A percentile compares a stretch with the other conserved stretches of the same genome.
Evolutionary conservation across 2,888 invertebrate species (phyloP).

Genomic region (Platypus cylindrus): DNA sequence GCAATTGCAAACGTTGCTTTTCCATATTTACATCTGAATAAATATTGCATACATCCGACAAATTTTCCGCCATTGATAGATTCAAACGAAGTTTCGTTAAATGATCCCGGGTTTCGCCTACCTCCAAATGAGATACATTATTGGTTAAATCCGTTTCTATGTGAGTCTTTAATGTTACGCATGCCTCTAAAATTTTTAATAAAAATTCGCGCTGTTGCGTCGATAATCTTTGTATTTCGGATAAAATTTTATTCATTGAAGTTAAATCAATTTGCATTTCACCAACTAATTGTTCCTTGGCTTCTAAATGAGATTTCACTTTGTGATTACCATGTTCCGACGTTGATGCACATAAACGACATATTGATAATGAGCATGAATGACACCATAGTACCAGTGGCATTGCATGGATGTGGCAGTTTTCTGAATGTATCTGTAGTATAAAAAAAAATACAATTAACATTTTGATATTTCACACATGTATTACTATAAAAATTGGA

Average conservation of each 20-base stretch:
- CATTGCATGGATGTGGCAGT: constrained; percentile 61
- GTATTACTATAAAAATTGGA: no score
- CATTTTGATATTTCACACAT: not conserved
- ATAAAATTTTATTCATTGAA: constrained; percentile 54
- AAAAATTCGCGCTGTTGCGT: constrained; percentile 59
- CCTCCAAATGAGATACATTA: constrained; percentile 51
- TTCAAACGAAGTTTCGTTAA: constrained; percentile 48
- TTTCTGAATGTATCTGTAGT: constrained; percentile 35
- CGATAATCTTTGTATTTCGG: constrained; percentile 57
- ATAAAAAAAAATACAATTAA: not conserved
- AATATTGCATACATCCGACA: constrained; percentile 48
- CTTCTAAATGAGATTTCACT: constrained; percentile 47
- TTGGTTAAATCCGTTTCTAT: constrained; percentile 62
- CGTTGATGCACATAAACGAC: constrained; percentile 53
- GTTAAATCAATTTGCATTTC: constrained; percentile 55
- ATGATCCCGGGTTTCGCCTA: constrained; percentile 51
- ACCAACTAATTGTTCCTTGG: constrained; percentile 37
- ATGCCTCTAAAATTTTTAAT: constrained; percentile 59
- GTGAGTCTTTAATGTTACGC: constrained; percentile 60
- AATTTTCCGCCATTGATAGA: constrained; percentile 44
- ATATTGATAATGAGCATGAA: constrained; percentile 49
- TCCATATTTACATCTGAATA: constrained; percentile 49
- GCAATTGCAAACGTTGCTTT: constrained; percentile 52
- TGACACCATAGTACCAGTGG: constrained; percentile 60
- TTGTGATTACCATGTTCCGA: constrained; percentile 53